Percentiles rank a stretch among this genome's conserved stretches.
phyloP scores from a whole-genome alignment of 2,888 invertebrate genomes.

The Drosophila meridionalis region DNA sequence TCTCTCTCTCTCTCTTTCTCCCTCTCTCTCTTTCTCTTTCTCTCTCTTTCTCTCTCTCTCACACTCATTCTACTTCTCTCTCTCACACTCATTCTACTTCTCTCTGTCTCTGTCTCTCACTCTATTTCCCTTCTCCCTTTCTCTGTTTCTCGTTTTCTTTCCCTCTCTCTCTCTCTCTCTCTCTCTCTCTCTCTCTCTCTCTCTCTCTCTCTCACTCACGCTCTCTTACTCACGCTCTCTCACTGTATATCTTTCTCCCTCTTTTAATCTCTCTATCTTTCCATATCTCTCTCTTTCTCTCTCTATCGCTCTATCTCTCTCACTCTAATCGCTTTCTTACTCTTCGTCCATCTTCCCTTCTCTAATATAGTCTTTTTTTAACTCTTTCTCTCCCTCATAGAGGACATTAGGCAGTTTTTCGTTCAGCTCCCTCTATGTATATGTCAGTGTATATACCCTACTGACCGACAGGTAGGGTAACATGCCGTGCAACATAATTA shows the following conservation, averaged over 20 bases:
- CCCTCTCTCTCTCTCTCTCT: background rate
- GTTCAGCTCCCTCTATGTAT: background rate
- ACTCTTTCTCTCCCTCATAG: background rate
- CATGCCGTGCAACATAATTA: conserved; percentile 16
- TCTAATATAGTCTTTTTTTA: too few relatives aligned
- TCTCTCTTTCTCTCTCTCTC: background rate
- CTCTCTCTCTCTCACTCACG: background rate
- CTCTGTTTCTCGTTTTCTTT: background rate
- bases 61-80: background rate
- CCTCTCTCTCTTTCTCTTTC: background rate
- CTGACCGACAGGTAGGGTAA: background rate
- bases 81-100: background rate
- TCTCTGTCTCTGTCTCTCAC: background rate
- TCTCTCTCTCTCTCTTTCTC: background rate
- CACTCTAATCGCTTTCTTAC: background rate
- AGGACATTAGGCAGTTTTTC: background rate
- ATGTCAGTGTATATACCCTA: background rate
- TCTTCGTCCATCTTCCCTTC: background rate
- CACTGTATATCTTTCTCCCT: background rate
- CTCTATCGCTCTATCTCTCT: background rate
- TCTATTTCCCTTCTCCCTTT: background rate
- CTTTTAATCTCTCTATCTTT: background rate
- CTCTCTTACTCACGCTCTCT: background rate
- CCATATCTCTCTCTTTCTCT: background rate
- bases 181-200: background rate